Conservation (phyloP, 2,797 vertebrate species). For the Lemur catta region DNA sequence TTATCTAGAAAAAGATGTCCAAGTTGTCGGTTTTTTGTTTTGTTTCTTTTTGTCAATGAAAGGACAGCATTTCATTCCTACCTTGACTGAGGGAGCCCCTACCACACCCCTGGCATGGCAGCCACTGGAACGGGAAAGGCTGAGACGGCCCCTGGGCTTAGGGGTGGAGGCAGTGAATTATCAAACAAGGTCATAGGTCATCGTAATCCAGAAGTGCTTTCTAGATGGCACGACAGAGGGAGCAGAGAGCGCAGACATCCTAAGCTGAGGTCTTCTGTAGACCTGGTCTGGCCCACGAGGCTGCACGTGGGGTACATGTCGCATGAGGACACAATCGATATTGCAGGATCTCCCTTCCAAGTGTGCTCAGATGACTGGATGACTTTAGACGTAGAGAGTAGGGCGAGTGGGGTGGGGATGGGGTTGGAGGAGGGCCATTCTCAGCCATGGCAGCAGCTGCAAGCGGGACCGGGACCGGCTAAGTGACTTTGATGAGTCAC, state of each 20-base stretch:
- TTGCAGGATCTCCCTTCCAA: neutral
- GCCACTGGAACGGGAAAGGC: neutral
- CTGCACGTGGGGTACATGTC: neutral
- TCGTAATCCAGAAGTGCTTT: neutral
- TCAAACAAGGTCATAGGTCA: no score
- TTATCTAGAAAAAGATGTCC: neutral
- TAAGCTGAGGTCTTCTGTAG: neutral
- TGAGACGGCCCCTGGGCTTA: neutral
- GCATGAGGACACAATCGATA: neutral
- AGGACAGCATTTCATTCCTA: neutral
- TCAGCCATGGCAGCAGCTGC: neutral
- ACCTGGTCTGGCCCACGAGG: neutral
- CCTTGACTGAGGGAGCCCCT: neutral
- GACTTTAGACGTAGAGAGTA: no score
- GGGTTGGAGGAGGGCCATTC: rapidly evolving
- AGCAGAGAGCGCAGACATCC: neutral
- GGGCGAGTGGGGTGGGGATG: neutral
- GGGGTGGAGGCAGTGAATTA: neutral
- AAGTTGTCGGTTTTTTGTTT: neutral
- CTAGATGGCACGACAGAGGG: neutral
- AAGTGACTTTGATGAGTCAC: neutral
- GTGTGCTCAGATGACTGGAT: rapidly evolving
- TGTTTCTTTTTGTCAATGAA: neutral
- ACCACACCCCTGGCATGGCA: neutral
- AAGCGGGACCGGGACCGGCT: rapidly evolving